Base-by-base conservation (phyloP, 2,797 vertebrate genomes). In the Meda fulgida region DNA sequence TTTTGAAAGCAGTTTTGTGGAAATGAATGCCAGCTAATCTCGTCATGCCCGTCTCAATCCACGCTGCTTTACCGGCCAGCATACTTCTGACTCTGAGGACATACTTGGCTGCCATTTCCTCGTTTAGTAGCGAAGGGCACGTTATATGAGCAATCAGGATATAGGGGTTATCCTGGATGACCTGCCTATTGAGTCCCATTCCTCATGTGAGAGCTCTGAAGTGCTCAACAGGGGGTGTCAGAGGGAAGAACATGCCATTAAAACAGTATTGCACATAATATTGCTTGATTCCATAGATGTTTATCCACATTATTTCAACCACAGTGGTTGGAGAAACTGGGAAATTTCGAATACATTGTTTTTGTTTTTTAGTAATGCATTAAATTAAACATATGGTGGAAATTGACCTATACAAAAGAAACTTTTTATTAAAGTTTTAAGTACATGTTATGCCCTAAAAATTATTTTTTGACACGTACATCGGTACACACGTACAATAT, bases 81-180 rank as follows among this genome's bases (percentile, higher is more conserved):
- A 91, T 31, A 31, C 5, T 65, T 65, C 63, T 31, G 90, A 89
- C 89, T 89, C 65, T 92, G 89, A 92, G 90, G 89, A 82, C 38
- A 43, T 18, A 53, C 53, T 55, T 36, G 10, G 63, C 81, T 82
- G 67, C 71, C 85, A 86, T 89, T 90, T 94, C 92, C 93, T 93
- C 92, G 91, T 92, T 92, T 29, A 91, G 93, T 93, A 94, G 90
- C 93, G 91, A 92, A 88, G 94, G 93, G 85, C 92, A 89, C 87
- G 85, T 88, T 90, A 93, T 95, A 92, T 91, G 93, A 93, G 93
- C 93, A 94, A 94, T 95, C 94, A 95, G 95, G 95, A 95, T 95
- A 94, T 95, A 92, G 93, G 94, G 95, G 95, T 95, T 95, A 95
- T 95, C 94, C 95, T 95, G 95, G 89, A 92, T 95, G 95, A 95